Percentiles rank a stretch among this genome's conserved stretches.
Evolutionary conservation across 2,888 invertebrate species (phyloP).

Genomic region (Aspidiotus destructor): DNA sequence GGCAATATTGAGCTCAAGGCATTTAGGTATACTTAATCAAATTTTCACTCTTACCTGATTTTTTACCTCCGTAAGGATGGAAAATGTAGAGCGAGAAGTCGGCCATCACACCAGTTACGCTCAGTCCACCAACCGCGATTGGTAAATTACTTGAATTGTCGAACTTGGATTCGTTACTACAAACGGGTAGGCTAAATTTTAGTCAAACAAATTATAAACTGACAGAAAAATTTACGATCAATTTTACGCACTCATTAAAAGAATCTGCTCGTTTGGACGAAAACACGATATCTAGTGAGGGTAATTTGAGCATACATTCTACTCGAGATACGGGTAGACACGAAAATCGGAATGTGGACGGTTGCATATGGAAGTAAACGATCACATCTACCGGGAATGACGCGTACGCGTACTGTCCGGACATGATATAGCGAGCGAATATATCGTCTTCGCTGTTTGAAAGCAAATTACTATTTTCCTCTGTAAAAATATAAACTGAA

Average conservation of each 20-base stretch:
- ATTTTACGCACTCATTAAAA: slow-evolving; percentile 45
- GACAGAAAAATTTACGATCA: too few relatives aligned
- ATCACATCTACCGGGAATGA: slow-evolving; percentile 98
- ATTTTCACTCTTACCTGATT: slow-evolving; percentile 49
- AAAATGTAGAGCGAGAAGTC: slow-evolving; percentile 97
- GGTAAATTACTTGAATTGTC: slow-evolving; percentile 33
- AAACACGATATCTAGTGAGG: slow-evolving; percentile 93
- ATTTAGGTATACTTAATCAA: too few relatives aligned
- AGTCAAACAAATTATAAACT: too few relatives aligned
- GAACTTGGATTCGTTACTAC: slow-evolving; percentile 33
- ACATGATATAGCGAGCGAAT: slow-evolving; percentile 34
- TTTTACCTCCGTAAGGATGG: slow-evolving; percentile 93
- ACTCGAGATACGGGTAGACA: slow-evolving; percentile 91
- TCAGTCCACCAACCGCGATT: slow-evolving; percentile 66
- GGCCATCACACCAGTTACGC: slow-evolving; percentile 90
- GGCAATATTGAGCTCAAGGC: too few relatives aligned
- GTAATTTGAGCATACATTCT: slow-evolving; percentile 89
- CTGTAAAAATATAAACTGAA: slow-evolving; percentile 32
- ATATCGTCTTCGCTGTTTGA: slow-evolving; percentile 34
- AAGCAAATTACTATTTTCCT: slow-evolving; percentile 38
- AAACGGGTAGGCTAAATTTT: neutral
- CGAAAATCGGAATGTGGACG: slow-evolving; percentile 89
- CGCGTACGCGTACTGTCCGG: slow-evolving; percentile 71
- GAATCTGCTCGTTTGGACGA: slow-evolving; percentile 82
- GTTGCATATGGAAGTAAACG: slow-evolving; percentile 96